Evolutionary conservation across 1,140 invertebrate genomes (phyloP).

Genomic region (Orchestia grillus): DNA sequence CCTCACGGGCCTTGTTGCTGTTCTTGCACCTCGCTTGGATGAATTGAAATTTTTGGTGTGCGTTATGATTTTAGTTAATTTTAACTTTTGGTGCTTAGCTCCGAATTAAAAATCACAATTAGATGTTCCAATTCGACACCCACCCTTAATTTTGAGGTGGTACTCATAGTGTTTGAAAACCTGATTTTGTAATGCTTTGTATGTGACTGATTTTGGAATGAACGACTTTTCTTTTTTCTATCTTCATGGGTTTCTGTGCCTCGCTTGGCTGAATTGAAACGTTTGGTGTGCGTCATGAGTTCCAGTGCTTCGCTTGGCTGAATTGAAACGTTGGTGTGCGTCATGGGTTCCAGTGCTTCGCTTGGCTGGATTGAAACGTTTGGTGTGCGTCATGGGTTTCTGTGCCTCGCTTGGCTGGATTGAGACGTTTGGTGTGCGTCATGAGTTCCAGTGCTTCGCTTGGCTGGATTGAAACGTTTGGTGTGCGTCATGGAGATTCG

Average conservation of each 20-base stretch:
- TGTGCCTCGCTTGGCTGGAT: neutral
- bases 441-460: no score
- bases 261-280: neutral
- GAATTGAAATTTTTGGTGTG: neutral
- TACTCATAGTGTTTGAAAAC: no score
- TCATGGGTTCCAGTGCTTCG: neutral
- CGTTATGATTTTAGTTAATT: neutral
- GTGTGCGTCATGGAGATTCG: neutral
- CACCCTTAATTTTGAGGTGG: no score
- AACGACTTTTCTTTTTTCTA: no score
- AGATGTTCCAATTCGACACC: no score
- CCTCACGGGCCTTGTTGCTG: neutral
- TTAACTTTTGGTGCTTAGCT: no score
- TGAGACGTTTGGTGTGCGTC: neutral
- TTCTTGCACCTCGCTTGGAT: neutral
- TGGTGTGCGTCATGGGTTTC: neutral
- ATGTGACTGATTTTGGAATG: no score
- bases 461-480: no score
- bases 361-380: neutral
- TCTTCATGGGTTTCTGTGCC: neutral
- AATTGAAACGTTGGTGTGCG: neutral
- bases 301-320: neutral
- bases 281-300: neutral
- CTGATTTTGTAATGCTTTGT: no score
- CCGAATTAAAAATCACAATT: no score